A percentile compares a stretch with the other conserved stretches of the same genome.
These are phyloP conservation scores for Marmota flaviventris DNA, from an alignment of 2,113 vertebrate species.

Conservation along the genomic window DNA sequence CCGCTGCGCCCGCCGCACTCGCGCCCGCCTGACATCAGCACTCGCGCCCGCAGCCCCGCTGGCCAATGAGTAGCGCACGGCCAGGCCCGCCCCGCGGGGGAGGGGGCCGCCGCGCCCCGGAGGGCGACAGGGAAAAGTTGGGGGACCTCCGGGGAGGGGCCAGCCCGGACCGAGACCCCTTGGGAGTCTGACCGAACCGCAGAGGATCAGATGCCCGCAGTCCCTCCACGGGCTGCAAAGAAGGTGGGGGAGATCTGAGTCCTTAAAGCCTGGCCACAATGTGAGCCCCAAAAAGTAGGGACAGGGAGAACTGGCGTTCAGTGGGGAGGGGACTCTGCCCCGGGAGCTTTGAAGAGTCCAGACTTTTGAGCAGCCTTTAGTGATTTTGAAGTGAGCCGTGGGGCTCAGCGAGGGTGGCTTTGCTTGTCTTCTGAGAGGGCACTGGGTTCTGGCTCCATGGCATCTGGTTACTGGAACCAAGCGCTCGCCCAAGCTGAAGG, in stretches of 20 bases:
- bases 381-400: neutral
- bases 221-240: neutral
- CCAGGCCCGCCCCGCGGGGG: constrained; percentile 69
- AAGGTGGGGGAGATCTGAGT: neutral
- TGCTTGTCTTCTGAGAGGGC: neutral
- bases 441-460: neutral
- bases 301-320: neutral
- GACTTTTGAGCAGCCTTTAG: neutral
- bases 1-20: constrained; percentile 81
- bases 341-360: neutral
- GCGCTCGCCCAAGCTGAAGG: neutral
- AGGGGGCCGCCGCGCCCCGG: neutral
- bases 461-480: neutral
- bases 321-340: neutral
- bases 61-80: constrained; percentile 90
- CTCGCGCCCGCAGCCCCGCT: constrained; percentile 88
- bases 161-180: neutral
- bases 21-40: constrained; percentile 95
- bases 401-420: neutral
- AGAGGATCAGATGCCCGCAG: neutral
- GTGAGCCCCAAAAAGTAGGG: neutral
- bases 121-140: constrained; percentile 61
- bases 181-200: neutral
- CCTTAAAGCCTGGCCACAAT: neutral
- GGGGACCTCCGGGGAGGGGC: constrained; percentile 79